Conservation (phyloP, 1,140 invertebrate species). For the Aphaenogaster rudis region DNA sequence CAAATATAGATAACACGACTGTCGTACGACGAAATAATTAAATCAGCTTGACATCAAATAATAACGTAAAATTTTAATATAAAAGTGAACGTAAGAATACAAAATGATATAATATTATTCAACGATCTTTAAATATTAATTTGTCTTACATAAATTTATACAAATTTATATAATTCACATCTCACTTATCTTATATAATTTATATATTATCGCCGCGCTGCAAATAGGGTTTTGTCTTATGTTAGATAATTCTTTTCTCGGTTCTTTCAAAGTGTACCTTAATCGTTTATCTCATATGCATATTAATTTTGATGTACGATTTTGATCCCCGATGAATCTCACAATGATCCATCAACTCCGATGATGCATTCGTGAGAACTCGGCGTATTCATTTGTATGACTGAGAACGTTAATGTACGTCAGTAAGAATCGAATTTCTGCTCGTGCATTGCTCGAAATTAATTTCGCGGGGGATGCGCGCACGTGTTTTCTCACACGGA, state of each 20-base stretch:
- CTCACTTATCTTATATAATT: not conserved
- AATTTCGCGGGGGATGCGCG: slow-evolving; percentile 7
- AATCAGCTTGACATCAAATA: not conserved
- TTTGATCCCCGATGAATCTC: not conserved
- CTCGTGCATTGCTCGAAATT: slow-evolving; percentile 24
- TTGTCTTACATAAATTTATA: not conserved
- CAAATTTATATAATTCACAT: too few species aligned
- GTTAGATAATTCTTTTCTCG: not conserved
- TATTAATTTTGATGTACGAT: slow-evolving; percentile 1
- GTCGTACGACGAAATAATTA: not conserved
- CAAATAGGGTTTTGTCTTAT: not conserved
- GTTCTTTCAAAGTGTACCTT: not conserved
- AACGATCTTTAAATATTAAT: not conserved
- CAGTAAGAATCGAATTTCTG: not conserved
- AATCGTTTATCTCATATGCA: not conserved
- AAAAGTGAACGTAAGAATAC: not conserved
- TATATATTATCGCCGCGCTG: not conserved
- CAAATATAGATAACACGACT: not conserved
- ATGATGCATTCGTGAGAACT: slow-evolving; percentile 3
- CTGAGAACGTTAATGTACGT: slow-evolving; percentile 18
- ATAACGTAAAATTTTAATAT: not conserved
- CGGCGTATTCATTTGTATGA: not conserved
- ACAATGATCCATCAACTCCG: not conserved
- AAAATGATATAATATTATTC: not conserved
- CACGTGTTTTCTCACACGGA: slow-evolving; percentile 11